Percentiles rank a stretch among this genome's conserved stretches.
These are phyloP conservation scores for Bellardia bayeri DNA, from an alignment of 2,888 invertebrate species.

Conservation along the genomic window DNA sequence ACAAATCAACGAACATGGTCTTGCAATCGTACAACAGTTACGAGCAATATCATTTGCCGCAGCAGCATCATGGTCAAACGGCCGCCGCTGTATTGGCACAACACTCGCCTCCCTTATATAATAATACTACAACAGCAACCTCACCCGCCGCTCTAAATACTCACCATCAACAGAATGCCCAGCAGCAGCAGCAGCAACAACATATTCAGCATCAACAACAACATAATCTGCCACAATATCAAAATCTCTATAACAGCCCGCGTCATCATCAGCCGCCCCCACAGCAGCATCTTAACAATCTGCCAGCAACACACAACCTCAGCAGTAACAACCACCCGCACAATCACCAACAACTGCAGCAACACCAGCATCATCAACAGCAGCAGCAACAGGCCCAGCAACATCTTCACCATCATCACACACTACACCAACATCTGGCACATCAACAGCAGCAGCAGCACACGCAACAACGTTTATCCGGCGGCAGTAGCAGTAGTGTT, in stretches of 20 bases:
- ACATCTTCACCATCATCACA: slow-evolving; percentile 55
- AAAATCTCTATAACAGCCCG: slow-evolving; percentile 65
- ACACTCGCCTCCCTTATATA: slow-evolving; percentile 72
- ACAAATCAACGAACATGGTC: slow-evolving; percentile 80
- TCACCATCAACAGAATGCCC: slow-evolving; percentile 69
- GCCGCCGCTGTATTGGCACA: slow-evolving; percentile 70
- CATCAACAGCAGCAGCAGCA: slow-evolving; percentile 71
- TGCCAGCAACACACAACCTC: slow-evolving; percentile 69
- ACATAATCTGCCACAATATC: slow-evolving; percentile 52
- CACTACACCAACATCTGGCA: slow-evolving; percentile 50
- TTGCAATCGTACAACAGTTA: slow-evolving; percentile 83
- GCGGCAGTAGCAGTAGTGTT: slow-evolving; percentile 81
- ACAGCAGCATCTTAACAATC: slow-evolving; percentile 73
- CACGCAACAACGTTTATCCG: slow-evolving; percentile 78
- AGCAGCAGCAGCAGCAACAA: slow-evolving; percentile 49
- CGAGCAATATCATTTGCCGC: slow-evolving; percentile 80
- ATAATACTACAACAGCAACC: slow-evolving; percentile 74
- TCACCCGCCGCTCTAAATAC: slow-evolving; percentile 71
- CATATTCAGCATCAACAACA: slow-evolving; percentile 47
- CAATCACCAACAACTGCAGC: slow-evolving; percentile 74
- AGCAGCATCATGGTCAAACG: slow-evolving; percentile 75
- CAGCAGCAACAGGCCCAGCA: slow-evolving; percentile 66
- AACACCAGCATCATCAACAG: slow-evolving; percentile 74
- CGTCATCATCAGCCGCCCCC: slow-evolving; percentile 69
- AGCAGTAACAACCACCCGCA: slow-evolving; percentile 68